Base-by-base conservation (phyloP, 1,140 invertebrate species). In the Drosophila biarmipes region DNA sequence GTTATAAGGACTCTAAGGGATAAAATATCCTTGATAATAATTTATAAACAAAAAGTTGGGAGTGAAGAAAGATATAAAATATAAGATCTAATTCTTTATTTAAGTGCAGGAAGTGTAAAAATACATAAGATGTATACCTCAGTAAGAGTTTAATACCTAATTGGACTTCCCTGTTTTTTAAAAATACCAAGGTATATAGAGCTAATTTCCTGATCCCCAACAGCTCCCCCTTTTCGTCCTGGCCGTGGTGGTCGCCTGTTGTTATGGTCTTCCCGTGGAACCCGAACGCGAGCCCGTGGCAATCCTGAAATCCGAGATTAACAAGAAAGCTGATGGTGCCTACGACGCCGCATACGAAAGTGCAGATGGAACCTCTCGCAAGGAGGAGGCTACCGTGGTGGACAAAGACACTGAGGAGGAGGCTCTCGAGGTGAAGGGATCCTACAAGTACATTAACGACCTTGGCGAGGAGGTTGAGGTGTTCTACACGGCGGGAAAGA, bases 401-500 rank as follows among this genome's bases (percentile, higher is more conserved):
- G 46, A 85, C 58, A 55, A 58, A 5, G 79, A 72, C 15, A 78
- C 75, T 15, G 75, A 89, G 0, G 71, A 90, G 0, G 68, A 92
- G 37, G 71, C 75, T 3, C 38, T 92, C 2, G 90, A 86, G 35
- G 51, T 92, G 1, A 69, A 69, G 27, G 91, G 91, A 6, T 86
- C 76, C 53, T 92, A 92, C 61, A 90, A 59, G 48, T 92, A 92
- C 52, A 48, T 77, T 34, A 79, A 92, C 19, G 76, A 71, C 0
- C 17, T 57, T 0, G 91, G 86, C 24, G 46, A 90, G 8, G 66
- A 74, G 10, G 86, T 92, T 2, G 73, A 78, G 55, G 91, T 92
- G 4, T 73, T 68, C 62, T 92, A 92, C 35, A 92, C 90, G 1
- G 91, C 91, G 5, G 91, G 87, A 43, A 62, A 71, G 21, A 91